Evolutionary conservation across 2,888 invertebrate genomes (phyloP), one percentile per base, ranked within the genome.

Genomic region (Hyles lineata): DNA sequence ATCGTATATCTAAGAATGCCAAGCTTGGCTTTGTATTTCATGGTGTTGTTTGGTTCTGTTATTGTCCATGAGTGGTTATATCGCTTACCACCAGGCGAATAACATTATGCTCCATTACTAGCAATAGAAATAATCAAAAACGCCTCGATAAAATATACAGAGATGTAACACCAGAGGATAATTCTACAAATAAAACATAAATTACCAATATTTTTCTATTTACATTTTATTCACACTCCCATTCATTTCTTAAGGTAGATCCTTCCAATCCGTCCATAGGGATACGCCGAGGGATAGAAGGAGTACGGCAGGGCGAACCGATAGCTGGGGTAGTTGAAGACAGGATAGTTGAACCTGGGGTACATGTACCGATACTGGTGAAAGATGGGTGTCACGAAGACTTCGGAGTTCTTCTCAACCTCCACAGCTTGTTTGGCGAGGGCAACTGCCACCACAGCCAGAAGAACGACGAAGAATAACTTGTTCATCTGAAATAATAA

Each of bases 401-500:
- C 21, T 25, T 23, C 17, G 23, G 67, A 67, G 23, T 6, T 15
- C 50, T 67, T 63, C 35, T 43, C 63, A 11, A 63, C 43, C 4
- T 43, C 15, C 17, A 50, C 67, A 23, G 43, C 8, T 0, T 50
- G 67, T 17, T 43, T 67, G 50, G 67, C 67, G 23, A 67, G 2
- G 67, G 23, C 67, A 15, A 21, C 9, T 17, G 50, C 67, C 50
- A 50, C 67, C 2, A 67, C 23, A 23, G 67, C 67, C 23, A 67
- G 23, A 4, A 67, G 23, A 7, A 67, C 17, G 15, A 67, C 17
- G 67, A 67, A 6, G 43, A 67, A 17, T 23, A 23, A 23, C 17
- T 67, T 67, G 67, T 67, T 67, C 67, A 67, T 67, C 67, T 67
- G 43, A 23, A 67, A 67, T 8, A n/a, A n/a, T n/a, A n/a, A n/a